Evolutionary conservation across 1,140 invertebrate species (phyloP), one percentile per base, ranked within the genome.

Genomic region (Pachypsylla venusta): DNA sequence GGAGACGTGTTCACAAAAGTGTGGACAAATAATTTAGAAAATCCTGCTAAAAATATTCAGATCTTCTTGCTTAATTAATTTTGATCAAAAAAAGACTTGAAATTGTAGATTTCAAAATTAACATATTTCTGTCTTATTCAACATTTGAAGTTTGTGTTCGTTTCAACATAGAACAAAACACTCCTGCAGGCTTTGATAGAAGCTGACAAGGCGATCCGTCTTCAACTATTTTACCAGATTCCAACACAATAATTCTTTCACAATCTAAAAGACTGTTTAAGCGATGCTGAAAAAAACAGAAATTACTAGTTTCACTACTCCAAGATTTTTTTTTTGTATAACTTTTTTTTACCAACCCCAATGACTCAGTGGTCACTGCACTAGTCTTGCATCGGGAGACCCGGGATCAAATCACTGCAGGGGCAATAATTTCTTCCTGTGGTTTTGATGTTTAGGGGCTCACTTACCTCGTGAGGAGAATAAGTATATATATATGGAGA

Each of bases 221-320:
- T 70, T 93, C 89, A 16, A 81, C 79, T 16, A 91, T 76, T 28
- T 73, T 72, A 0, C 91, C 90, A 53, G 78, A 77, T 48, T 87
- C 81, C 65, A 95, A 73, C 2, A 93, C 86, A 57, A 92, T 69
- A 22, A 89, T 77, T 63, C 82, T 76, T 68, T 89, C 83, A 73
- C 83, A 89, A 63, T 82, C 77, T 56, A 85, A 71, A 56, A 93
- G 78, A 13, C 84, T 87, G 25, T 81, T 77, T 53, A 86, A 70
- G n/a, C 84, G 81, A 72, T 93, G 88, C 84, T 82, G 66, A 28
- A 69, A 63, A 20, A 25, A 7, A 61, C 48, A 30, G 59, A 59
- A n/a, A 35, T 59, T 12, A 42, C 22, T 39, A n/a, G 10, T 40
- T 40, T 20, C 27, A 24, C 20, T 26, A 3, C 12, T 4, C 14